Evolutionary conservation across 1,140 invertebrate species (phyloP), one percentile per base, ranked within the genome.

Genomic region (Listronotus oregonensis): DNA sequence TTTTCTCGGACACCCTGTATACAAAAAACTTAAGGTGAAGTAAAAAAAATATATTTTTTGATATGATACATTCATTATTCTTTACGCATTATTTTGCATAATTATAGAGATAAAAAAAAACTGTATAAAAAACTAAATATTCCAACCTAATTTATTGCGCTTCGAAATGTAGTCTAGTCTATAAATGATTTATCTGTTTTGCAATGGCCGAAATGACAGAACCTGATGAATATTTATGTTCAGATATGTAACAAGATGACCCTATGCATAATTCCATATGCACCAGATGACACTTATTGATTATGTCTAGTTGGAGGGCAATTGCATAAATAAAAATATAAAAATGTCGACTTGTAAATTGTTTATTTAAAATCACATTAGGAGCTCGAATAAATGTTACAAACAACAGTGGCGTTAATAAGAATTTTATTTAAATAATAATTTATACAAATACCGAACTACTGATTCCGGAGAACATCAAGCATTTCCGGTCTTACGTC

Each of bases 211-310:
- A 21, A 37, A 21, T 21, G 18, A 49, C 46, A 49, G 15, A 27
- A 49, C 14, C 46, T 49, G 17, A 49, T 49, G 46, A 49, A 49
- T 49, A 49, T 49, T 49, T 49, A 49, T 49, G 18, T 49, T 6
- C 46, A 49, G 15, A 49, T 49, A 49, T 27, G 46, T 49, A 21
- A 49, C 46, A 49, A 49, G 46, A 49, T 49, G 46, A 49, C 46
- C 46, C 46, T 49, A 15, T 49, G 46, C 18, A 49, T 49, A 18
- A 49, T 49, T 49, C 46, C 15, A 49, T 21, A 27, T 49, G 46
- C 18, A 21, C 15, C 46, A 49, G 15, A 49, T 49, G 46, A 49
- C 46, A 49, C 46, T 49, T 49, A 49, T 49, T 49, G 46, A 49
- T 49, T 49, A 49, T 27, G 18, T 1, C 7, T 4, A 12, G 46